Evolutionary conservation across 2,113 vertebrate species (phyloP).

Genomic region (Lasiurus cinereus): DNA sequence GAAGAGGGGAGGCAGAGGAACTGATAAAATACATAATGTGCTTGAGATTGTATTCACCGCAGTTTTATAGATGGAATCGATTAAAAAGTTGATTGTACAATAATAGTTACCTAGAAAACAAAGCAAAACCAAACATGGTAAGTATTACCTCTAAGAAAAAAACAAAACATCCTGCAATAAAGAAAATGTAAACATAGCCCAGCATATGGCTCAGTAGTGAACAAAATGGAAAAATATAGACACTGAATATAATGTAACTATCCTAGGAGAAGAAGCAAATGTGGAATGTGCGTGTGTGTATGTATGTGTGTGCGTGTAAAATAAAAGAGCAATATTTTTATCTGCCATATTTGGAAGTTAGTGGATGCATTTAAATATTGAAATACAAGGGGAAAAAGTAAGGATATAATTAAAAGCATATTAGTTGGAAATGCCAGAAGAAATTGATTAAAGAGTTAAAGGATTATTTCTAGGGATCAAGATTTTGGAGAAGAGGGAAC

Average conservation of each 20-base stretch:
- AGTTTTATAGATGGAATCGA: background rate
- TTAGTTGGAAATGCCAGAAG: background rate
- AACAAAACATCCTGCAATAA: background rate
- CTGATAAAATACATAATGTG: background rate
- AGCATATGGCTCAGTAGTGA: background rate
- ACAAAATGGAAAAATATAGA: slow-evolving; percentile 20
- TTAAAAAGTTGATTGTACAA: background rate
- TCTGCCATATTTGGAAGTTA: background rate
- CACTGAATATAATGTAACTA: slow-evolving; percentile 19
- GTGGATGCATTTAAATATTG: background rate
- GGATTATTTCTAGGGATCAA: background rate
- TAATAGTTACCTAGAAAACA: background rate
- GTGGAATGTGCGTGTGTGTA: background rate
- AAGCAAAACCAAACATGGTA: background rate
- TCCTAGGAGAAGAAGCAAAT: background rate
- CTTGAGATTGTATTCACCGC: background rate
- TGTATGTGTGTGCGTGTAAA: background rate
- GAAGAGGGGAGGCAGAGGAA: background rate
- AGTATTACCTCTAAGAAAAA: slow-evolving; percentile 47
- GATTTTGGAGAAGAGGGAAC: background rate
- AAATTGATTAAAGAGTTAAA: background rate
- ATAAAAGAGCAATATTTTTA: background rate
- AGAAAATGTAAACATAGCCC: slow-evolving; percentile 32
- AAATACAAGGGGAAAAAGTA: slow-evolving; percentile 27
- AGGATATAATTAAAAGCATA: background rate